phyloP scores from a whole-genome alignment of 2,888 invertebrate species.

The Morpho deidamia region DNA sequence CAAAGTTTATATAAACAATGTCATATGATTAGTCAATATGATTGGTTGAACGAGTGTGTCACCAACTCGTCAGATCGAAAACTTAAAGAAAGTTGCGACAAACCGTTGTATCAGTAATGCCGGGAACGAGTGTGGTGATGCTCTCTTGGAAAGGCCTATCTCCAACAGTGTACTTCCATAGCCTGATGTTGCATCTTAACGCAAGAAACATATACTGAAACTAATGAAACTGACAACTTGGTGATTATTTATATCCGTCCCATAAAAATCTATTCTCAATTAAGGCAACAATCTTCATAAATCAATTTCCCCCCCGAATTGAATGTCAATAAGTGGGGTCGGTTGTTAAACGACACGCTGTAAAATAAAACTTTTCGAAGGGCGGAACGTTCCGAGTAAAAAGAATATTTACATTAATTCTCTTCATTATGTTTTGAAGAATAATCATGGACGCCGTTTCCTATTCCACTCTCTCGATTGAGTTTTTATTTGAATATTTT shows the following conservation, averaged over 20 bases:
- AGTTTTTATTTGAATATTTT: constrained; percentile 79
- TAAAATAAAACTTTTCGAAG: constrained; percentile 78
- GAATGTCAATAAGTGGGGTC: constrained; percentile 78
- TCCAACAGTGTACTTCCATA: too few relatives aligned
- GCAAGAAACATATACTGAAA: background rate
- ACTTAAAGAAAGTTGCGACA: too few relatives aligned
- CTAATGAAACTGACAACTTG: constrained; percentile 9
- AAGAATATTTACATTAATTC: constrained; percentile 80
- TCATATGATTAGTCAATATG: too few relatives aligned
- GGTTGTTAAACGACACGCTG: constrained; percentile 75
- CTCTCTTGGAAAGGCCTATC: too few relatives aligned
- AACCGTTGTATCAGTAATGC: too few relatives aligned
- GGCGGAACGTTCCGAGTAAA: constrained; percentile 71
- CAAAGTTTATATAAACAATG: too few relatives aligned
- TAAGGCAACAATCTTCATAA: constrained; percentile 77
- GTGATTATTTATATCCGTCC: constrained; percentile 31
- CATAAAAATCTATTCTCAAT: constrained; percentile 67
- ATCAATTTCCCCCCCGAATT: constrained; percentile 77
- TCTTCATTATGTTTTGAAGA: constrained; percentile 80
- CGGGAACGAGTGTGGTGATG: too few relatives aligned
- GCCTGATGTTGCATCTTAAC: too few relatives aligned
- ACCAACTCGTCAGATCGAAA: too few relatives aligned
- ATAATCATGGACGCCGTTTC: constrained; percentile 75
- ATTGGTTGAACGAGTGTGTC: too few relatives aligned
- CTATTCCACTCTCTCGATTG: constrained; percentile 71